Evolutionary conservation across 2,888 invertebrate species (phyloP).

Genomic region (Pogonocherus hispidulus): DNA sequence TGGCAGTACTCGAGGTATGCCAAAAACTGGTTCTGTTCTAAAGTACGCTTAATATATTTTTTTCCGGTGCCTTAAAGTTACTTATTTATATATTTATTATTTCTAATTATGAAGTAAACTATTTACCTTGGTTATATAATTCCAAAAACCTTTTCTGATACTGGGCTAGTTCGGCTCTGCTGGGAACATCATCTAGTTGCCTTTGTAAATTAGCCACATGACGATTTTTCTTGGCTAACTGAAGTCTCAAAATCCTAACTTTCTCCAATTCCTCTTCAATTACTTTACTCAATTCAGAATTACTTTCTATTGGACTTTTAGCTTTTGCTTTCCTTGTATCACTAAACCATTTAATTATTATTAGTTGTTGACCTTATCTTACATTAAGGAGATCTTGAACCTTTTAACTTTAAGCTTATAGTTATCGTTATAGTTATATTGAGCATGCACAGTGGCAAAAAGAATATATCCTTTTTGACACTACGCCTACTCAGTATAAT

Average conservation of each 20-base stretch:
- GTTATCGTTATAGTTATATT: too few species aligned
- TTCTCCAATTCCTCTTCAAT: slow-evolving; percentile 76
- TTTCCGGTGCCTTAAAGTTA: too few species aligned
- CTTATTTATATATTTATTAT: too few species aligned
- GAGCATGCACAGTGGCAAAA: too few species aligned
- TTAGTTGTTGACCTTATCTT: background rate
- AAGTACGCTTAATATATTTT: too few species aligned
- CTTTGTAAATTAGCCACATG: slow-evolving; percentile 85
- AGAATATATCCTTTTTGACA: too few species aligned
- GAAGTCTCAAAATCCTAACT: slow-evolving; percentile 75
- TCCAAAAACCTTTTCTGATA: slow-evolving; percentile 97
- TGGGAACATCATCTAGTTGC: slow-evolving; percentile 93
- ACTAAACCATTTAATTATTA: slow-evolving; percentile 59
- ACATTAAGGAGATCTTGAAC: too few species aligned
- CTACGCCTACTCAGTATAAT: too few species aligned
- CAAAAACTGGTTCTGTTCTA: too few species aligned
- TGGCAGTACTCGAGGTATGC: too few species aligned
- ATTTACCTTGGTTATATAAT: slow-evolving; percentile 95
- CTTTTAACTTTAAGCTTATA: too few species aligned
- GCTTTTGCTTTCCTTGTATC: slow-evolving; percentile 67
- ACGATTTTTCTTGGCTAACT: slow-evolving; percentile 84
- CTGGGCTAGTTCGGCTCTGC: slow-evolving; percentile 92
- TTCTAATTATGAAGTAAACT: too few species aligned
- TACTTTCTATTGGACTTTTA: slow-evolving; percentile 64
- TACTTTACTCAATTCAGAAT: slow-evolving; percentile 69